Conservation (phyloP, 1,140 invertebrate genomes). For the Theocolax elegans region DNA sequence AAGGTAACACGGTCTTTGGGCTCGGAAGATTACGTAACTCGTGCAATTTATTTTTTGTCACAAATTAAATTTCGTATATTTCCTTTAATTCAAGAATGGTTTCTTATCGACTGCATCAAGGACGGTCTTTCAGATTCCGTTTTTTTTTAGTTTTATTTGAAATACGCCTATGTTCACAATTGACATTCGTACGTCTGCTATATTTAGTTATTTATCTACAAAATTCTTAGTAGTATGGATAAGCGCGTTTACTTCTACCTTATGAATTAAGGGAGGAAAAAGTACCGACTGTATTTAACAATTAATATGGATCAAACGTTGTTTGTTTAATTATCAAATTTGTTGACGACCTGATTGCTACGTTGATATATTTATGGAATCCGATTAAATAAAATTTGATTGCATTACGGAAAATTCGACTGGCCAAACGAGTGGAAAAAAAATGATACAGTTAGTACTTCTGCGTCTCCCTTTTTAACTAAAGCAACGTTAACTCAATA, state of each 20-base stretch:
- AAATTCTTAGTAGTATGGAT: constrained; percentile 5
- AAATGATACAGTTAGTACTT: too few relatives aligned
- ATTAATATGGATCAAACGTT: too few relatives aligned
- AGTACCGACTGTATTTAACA: background rate
- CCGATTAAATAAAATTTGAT: too few relatives aligned
- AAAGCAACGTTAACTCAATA: too few relatives aligned
- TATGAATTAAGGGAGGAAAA: background rate
- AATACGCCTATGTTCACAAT: constrained; percentile 30
- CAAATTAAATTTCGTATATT: constrained; percentile 34
- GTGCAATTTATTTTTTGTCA: constrained; percentile 40
- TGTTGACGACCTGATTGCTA: too few relatives aligned
- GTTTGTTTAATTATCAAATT: too few relatives aligned
- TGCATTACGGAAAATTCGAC: too few relatives aligned
- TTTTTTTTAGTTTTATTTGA: constrained; percentile 4
- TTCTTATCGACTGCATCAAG: constrained; percentile 1
- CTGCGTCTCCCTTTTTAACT: too few relatives aligned
- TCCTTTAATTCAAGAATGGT: constrained; percentile 9
- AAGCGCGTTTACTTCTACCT: background rate
- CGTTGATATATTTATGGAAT: too few relatives aligned
- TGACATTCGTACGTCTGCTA: constrained; percentile 35
- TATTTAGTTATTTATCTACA: constrained; percentile 1
- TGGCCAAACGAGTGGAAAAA: too few relatives aligned
- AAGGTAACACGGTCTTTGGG: constrained; percentile 65
- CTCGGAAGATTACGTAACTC: constrained; percentile 41
- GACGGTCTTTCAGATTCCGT: constrained; percentile 33